Evolutionary conservation across 1,140 invertebrate genomes (phyloP), one percentile per base, ranked within the genome.

Genomic region (Drosophila arawakana): DNA sequence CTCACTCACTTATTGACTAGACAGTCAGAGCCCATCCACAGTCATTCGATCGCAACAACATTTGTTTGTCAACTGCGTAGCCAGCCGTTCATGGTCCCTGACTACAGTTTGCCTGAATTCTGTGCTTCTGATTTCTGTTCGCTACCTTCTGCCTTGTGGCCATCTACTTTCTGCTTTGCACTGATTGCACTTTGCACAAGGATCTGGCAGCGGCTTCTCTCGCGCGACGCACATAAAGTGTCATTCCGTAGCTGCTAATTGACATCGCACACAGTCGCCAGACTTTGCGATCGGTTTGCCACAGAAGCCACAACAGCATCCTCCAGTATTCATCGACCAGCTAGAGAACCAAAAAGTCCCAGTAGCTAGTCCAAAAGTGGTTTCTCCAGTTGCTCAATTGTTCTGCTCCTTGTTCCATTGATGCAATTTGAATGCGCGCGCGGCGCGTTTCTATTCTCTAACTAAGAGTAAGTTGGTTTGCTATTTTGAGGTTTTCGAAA

Each of bases 171-270:
- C 79, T 81, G 84, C 84, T 78, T 84, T 89, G 84, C 84, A 89
- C 84, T 89, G 84, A 89, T 89, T 89, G 84, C 84, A 89, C 84
- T 89, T 89, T 89, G 84, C 84, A 73, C 80, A 81, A 76, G 85
- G 74, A 83, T 75, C 75, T 66, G 18, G 69, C 52, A 34, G 73
- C 73, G 55, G 74, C 78, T 76, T 74, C 75, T 74, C 75, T 82
- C 74, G 82, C 76, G 80, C 82, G 75, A 90, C 86, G 88, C 86
- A 90, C 88, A 90, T 90, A 90, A 90, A 90, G 88, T 90, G 88
- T 90, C 88, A 86, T 90, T 90, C 88, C 88, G 82, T 83, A 81
- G 82, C 88, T 90, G 88, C 88, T 90, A 90, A 90, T 90, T 90
- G 88, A 90, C 88, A 90, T 90, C 80, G 88, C 88, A 90, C 88